Evolutionary conservation across 2,113 vertebrate genomes (phyloP), one percentile per base, ranked within the genome.

Genomic region (Catharus bicknelli): DNA sequence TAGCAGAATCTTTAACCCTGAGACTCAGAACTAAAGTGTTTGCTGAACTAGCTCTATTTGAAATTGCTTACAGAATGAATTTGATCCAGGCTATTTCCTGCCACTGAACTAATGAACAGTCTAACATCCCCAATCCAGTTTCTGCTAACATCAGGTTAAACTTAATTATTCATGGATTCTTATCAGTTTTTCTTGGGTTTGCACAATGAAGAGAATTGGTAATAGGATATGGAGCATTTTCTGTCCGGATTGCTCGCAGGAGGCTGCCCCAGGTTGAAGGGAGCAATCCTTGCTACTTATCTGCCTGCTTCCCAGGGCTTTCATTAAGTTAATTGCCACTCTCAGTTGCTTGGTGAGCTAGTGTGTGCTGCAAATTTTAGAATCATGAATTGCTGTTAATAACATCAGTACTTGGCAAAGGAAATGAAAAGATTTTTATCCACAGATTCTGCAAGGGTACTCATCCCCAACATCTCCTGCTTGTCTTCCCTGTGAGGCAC

Each of bases 151-250:
- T 91, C 87, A 76, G 62, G 70, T 91, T 87, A 82, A 89, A 79
- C 25, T 91, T 93, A 93, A 94, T 96, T 96, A 92, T 93, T 95
- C 70, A 91, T 82, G 86, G 74, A 59, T 76, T 79, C 77, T 75
- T 93, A 84, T 67, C 89, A 81, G 81, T 69, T 32, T 94, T 89
- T 83, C 68, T 89, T 85, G 55, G n/a, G 9, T 76, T 89, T 82
- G 67, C 23, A 18, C 13, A 63, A 73, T 0, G 3, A 61, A 58
- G 84, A 79, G 62, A 72, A 89, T 69, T 62, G 78, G 78, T 95
- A 96, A 95, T 76, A 59, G 61, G 74, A 92, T 95, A 87, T 36
- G 42, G 42, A 94, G 91, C 23, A 61, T 75, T 90, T 87, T n/a
- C 54, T 85, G 51, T 48, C 34, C 34, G 21, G 51, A 42, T 47